Percentiles rank a stretch among this genome's conserved stretches.
phyloP scores from a whole-genome alignment of 2,888 invertebrate species.

The Drosophila aldrichi region DNA sequence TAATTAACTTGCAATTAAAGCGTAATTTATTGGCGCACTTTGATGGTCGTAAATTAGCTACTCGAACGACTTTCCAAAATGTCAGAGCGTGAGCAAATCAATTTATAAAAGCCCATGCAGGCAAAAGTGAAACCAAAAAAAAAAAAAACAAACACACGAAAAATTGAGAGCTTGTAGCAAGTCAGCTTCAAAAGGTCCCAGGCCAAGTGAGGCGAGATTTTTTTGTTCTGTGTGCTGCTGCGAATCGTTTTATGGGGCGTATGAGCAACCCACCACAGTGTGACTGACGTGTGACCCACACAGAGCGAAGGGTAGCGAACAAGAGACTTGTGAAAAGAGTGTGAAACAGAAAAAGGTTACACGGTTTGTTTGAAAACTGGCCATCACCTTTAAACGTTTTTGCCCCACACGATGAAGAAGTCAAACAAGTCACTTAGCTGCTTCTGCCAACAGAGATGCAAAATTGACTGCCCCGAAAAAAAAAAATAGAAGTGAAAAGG shows the following conservation, averaged over 20 bases:
- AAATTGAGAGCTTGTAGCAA: conserved; percentile 28
- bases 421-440: conserved; percentile 76
- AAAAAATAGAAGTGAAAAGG: neutral
- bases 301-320: neutral
- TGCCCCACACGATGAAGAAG: conserved; percentile 65
- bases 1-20: conserved; percentile 75
- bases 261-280: conserved; percentile 34
- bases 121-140: conserved; percentile 20
- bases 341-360: conserved; percentile 33
- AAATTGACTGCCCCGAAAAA: conserved; percentile 40
- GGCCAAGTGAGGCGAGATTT: conserved; percentile 17
- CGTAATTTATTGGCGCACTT: conserved; percentile 73
- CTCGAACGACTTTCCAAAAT: conserved; percentile 47
- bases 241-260: conserved; percentile 31
- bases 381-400: conserved; percentile 57
- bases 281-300: conserved; percentile 43
- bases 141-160: neutral
- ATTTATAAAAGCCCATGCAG: conserved; percentile 48
- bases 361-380: conserved; percentile 31
- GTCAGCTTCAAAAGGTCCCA: conserved; percentile 35
- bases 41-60: conserved; percentile 72
- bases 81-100: conserved; percentile 60
- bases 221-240: conserved; percentile 6
- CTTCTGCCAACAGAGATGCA: conserved; percentile 52
- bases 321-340: conserved; percentile 17